phyloP scores from a whole-genome alignment of 2,113 vertebrate genomes.

The Syngnathus typhle region DNA sequence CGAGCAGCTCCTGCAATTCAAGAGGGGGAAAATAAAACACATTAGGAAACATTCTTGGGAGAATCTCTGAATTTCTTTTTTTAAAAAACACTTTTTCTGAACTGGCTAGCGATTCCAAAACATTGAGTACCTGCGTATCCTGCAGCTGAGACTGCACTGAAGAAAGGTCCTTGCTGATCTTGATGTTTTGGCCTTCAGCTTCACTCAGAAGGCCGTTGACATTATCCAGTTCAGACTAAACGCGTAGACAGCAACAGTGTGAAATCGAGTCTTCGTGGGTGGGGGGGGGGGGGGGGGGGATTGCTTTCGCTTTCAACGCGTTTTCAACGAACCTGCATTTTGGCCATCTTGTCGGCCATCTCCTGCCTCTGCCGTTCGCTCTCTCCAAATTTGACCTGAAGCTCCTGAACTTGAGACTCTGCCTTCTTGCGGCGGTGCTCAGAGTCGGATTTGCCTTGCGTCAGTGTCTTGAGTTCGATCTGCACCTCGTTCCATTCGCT shows the following conservation, averaged over 20 bases:
- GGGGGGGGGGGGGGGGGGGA: too few species aligned
- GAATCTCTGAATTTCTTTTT: not conserved
- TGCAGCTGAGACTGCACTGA: conserved; percentile 87
- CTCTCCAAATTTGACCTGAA: conserved; percentile 84
- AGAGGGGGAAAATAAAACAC: not conserved
- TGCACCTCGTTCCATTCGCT: conserved; percentile 84
- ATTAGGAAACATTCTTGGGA: too few species aligned
- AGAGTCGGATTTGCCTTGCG: conserved; percentile 81
- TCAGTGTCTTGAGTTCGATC: conserved; percentile 83
- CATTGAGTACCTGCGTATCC: conserved; percentile 80
- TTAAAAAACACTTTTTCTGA: not conserved
- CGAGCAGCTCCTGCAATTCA: conserved; percentile 77
- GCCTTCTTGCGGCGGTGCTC: conserved; percentile 92
- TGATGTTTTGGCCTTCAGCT: conserved; percentile 87
- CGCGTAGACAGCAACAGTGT: not conserved
- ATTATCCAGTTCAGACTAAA: conserved; percentile 83
- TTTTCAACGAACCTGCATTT: conserved; percentile 79
- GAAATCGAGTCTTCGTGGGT: not conserved
- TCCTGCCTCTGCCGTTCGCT: conserved; percentile 80
- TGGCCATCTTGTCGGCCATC: conserved; percentile 75
- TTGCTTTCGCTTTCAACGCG: too few species aligned
- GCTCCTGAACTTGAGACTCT: conserved; percentile 85
- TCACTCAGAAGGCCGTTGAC: conserved; percentile 77
- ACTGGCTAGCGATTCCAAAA: too few species aligned
- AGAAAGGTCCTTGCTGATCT: conserved; percentile 85